Evolutionary conservation across 1,140 invertebrate genomes (phyloP).

Genomic region (Diploscapter pachys): DNA sequence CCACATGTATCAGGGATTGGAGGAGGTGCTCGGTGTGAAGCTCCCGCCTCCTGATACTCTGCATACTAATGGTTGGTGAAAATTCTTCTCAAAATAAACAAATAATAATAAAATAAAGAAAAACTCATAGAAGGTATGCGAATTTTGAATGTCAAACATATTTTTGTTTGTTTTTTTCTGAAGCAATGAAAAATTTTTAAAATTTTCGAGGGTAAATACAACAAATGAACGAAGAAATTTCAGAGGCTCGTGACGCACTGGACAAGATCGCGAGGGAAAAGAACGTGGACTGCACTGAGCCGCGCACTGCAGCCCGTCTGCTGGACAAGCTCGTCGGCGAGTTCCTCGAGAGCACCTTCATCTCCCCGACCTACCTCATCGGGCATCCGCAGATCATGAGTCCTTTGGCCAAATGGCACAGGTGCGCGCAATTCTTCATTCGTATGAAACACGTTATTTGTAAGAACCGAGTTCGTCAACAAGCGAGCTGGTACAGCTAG

Average conservation of each 20-base stretch:
- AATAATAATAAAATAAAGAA: no score
- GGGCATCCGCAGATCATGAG: slow-evolving; percentile 99
- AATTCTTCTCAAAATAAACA: no score
- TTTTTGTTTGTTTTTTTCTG: slow-evolving; percentile 25
- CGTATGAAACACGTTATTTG: no score
- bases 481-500: no score
- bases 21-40: slow-evolving; percentile 79
- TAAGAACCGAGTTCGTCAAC: no score
- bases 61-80: slow-evolving; percentile 44
- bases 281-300: slow-evolving; percentile 83
- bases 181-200: not conserved
- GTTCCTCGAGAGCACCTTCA: slow-evolving; percentile 88
- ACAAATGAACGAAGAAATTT: slow-evolving; percentile 40
- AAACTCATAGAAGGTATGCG: no score
- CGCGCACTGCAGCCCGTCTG: slow-evolving; percentile 83
- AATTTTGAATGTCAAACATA: no score
- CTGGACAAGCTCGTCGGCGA: slow-evolving; percentile 95
- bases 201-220: not conserved
- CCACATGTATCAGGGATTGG: slow-evolving; percentile 83
- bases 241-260: slow-evolving; percentile 73
- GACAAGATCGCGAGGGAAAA: slow-evolving; percentile 80
- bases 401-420: slow-evolving; percentile 94
- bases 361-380: slow-evolving; percentile 93
- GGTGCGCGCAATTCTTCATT: not conserved
- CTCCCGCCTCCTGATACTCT: slow-evolving; percentile 70